These are phyloP conservation scores for Ceraclea dissimilis DNA, from an alignment of 2,888 invertebrate genomes.

Conservation along the genomic window DNA sequence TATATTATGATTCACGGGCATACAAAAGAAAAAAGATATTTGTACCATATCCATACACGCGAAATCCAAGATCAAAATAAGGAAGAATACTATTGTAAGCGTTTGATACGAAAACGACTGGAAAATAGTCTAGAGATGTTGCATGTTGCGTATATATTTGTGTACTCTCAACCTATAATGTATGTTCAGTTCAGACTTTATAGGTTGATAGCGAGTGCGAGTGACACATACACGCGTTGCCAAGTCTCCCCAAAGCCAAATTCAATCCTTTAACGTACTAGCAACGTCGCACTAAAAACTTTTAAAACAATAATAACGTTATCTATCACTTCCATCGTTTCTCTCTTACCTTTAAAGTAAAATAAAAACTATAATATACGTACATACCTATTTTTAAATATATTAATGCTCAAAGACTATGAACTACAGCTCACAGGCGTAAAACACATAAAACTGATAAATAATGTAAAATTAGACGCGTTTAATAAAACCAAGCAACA, in stretches of 20 bases:
- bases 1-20: too few relatives aligned
- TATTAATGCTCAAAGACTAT: too few relatives aligned
- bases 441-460: too few relatives aligned
- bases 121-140: not conserved
- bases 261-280: conserved; percentile 7
- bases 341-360: too few relatives aligned
- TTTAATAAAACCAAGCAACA: too few relatives aligned
- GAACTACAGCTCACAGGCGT: too few relatives aligned
- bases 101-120: not conserved
- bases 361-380: too few relatives aligned
- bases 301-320: conserved; percentile 14
- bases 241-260: conserved; percentile 15
- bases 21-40: too few relatives aligned
- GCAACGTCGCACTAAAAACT: conserved; percentile 19
- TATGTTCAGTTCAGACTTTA: not conserved
- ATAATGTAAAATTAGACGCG: too few relatives aligned
- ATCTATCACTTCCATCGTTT: not conserved
- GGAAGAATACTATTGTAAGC: not conserved
- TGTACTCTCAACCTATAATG: not conserved
- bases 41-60: not conserved
- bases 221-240: conserved; percentile 16
- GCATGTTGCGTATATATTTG: not conserved
- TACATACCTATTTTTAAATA: too few relatives aligned
- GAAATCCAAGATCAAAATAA: not conserved
- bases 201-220: not conserved